These are phyloP conservation scores for Sipha maydis DNA, from an alignment of 2,888 invertebrate species.

Conservation along the genomic window DNA sequence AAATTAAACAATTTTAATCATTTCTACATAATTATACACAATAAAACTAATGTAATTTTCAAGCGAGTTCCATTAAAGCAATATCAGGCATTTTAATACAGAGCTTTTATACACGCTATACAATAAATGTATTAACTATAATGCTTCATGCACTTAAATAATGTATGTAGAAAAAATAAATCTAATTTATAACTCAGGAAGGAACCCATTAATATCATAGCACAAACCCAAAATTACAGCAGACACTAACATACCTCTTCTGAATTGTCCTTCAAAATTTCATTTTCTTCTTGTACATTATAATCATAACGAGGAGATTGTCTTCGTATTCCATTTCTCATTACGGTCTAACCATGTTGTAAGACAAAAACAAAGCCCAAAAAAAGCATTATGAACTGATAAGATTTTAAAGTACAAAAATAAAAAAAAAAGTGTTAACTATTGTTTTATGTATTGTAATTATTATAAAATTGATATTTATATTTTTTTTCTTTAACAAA, in stretches of 20 bases:
- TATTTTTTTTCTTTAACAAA: background rate
- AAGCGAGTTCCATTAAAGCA: constrained; percentile 8
- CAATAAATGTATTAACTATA: constrained; percentile 11
- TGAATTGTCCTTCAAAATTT: constrained; percentile 55
- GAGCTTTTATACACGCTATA: constrained; percentile 13
- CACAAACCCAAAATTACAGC: constrained; percentile 51
- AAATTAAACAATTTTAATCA: constrained; percentile 16
- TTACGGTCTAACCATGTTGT: constrained; percentile 47
- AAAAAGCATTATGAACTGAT: constrained; percentile 56
- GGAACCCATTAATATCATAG: constrained; percentile 39
- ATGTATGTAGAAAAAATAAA: constrained; percentile 18
- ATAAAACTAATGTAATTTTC: background rate
- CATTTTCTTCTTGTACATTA: constrained; percentile 53
- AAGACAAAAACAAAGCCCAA: constrained; percentile 61
- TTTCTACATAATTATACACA: background rate
- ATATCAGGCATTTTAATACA: constrained; percentile 6
- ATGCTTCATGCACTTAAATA: constrained; percentile 48
- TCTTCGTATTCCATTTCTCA: constrained; percentile 55
- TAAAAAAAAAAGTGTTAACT: constrained; percentile 35
- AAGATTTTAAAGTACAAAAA: constrained; percentile 30
- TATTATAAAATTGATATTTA: constrained; percentile 10
- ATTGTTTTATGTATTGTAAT: constrained; percentile 15
- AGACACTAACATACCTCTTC: constrained; percentile 56
- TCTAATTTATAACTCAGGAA: constrained; percentile 8
- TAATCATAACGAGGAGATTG: constrained; percentile 35